Evolutionary conservation across 2,797 vertebrate species (phyloP).

Genomic region (Myotis myotis): DNA sequence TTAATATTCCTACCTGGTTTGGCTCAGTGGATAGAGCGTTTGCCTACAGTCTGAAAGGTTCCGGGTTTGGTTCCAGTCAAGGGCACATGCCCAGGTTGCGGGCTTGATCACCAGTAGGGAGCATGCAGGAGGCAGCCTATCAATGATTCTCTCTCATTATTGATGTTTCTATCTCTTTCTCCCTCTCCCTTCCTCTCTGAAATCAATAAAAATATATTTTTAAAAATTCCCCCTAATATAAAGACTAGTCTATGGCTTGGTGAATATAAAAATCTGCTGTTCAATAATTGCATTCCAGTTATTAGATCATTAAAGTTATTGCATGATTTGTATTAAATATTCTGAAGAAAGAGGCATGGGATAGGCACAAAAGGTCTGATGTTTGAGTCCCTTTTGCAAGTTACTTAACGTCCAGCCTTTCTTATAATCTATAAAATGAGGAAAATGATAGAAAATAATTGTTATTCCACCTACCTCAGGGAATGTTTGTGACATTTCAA

Average conservation of each 20-base stretch:
- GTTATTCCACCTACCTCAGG: background rate
- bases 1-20: background rate
- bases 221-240: background rate
- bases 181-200: too few species aligned
- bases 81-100: too few species aligned
- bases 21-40: too few species aligned
- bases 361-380: background rate
- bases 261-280: background rate
- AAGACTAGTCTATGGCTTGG: background rate
- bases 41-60: too few species aligned
- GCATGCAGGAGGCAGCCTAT: too few species aligned
- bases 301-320: background rate
- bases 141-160: too few species aligned
- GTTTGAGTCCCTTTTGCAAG: background rate
- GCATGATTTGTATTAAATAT: background rate
- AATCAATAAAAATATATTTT: too few species aligned
- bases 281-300: background rate
- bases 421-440: background rate
- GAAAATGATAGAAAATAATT: slow-evolving; percentile 9
- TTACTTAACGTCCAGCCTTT: background rate
- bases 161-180: too few species aligned
- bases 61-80: too few species aligned
- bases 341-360: background rate
- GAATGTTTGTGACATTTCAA: background rate
- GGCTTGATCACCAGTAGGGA: too few species aligned